Evolutionary conservation across 1,140 invertebrate species (phyloP).

Genomic region (Helicoverpa zea): DNA sequence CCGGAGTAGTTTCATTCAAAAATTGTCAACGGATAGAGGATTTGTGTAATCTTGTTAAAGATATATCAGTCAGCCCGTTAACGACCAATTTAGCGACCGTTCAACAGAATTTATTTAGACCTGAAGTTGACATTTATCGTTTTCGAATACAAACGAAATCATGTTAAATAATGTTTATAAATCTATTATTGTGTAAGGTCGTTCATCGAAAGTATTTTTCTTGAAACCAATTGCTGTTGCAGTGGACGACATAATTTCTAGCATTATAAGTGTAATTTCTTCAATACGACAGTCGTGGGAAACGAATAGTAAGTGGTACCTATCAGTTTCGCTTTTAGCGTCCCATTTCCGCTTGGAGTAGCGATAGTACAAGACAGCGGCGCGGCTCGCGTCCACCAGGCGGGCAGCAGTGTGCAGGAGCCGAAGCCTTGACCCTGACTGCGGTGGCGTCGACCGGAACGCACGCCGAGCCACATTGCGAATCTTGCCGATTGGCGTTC

Average conservation of each 20-base stretch:
- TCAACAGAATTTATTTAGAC: conserved; percentile 53
- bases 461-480: conserved; percentile 79
- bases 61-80: conserved; percentile 71
- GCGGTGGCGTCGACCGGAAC: conserved; percentile 85
- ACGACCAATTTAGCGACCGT: conserved; percentile 68
- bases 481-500: conserved; percentile 77
- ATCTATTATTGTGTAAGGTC: not conserved
- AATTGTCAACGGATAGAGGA: conserved; percentile 81
- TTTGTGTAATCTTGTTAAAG: conserved; percentile 85
- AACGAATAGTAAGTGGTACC: conserved; percentile 54
- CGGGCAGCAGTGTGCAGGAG: conserved; percentile 80
- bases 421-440: conserved; percentile 84
- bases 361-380: conserved; percentile 63
- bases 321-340: conserved; percentile 76
- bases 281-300: conserved; percentile 63
- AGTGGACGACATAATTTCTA: conserved; percentile 31
- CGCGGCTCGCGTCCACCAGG: conserved; percentile 70
- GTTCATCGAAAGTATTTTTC: not conserved
- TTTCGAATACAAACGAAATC: conserved; percentile 5
- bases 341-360: conserved; percentile 68
- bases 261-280: conserved; percentile 19
- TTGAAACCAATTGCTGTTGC: not conserved
- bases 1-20: conserved; percentile 83
- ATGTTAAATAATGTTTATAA: not conserved
- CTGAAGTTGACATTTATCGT: conserved; percentile 61